Evolutionary conservation across 2,888 invertebrate species (phyloP).

Genomic region (Microctonus hyperodae): DNA sequence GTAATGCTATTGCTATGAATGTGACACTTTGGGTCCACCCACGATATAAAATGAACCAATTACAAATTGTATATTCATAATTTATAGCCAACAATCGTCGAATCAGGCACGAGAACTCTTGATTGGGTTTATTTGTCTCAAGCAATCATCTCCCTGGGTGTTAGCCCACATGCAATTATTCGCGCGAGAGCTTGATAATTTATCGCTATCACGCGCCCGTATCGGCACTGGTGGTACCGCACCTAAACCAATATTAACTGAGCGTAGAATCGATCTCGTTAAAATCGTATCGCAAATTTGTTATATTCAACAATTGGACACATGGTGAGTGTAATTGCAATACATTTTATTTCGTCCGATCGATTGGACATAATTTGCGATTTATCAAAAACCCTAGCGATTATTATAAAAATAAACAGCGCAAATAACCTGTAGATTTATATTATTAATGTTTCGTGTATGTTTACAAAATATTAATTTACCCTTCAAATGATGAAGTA

Average conservation of each 20-base stretch:
- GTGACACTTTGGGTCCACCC: conserved; percentile 8
- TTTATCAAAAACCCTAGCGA: conserved; percentile 21
- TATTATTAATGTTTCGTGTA: not conserved
- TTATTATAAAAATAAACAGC: conserved; percentile 11
- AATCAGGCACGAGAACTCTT: conserved; percentile 15
- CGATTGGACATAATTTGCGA: conserved; percentile 28
- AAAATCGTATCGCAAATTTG: conserved; percentile 24
- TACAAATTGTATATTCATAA: conserved; percentile 14
- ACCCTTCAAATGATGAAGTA: not conserved
- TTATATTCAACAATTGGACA: conserved; percentile 14
- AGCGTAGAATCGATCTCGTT: conserved; percentile 26
- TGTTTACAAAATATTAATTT: conserved; percentile 10
- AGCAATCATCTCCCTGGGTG: conserved; percentile 28
- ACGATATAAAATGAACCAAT: conserved; percentile 22
- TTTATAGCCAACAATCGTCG: conserved; percentile 20
- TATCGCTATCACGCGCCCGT: conserved; percentile 27
- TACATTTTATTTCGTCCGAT: conserved; percentile 21
- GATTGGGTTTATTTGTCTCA: conserved; percentile 28
- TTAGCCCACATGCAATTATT: conserved; percentile 26
- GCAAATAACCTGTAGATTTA: conserved; percentile 24
- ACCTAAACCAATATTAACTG: conserved; percentile 30
- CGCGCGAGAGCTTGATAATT: conserved; percentile 28
- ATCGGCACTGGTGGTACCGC: conserved; percentile 4
- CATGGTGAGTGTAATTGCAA: conserved; percentile 14
- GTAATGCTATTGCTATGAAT: not conserved